A percentile compares a stretch with the other conserved stretches of the same genome.
phyloP scores from a whole-genome alignment of 2,888 invertebrate genomes.

The Phasia obesa region DNA sequence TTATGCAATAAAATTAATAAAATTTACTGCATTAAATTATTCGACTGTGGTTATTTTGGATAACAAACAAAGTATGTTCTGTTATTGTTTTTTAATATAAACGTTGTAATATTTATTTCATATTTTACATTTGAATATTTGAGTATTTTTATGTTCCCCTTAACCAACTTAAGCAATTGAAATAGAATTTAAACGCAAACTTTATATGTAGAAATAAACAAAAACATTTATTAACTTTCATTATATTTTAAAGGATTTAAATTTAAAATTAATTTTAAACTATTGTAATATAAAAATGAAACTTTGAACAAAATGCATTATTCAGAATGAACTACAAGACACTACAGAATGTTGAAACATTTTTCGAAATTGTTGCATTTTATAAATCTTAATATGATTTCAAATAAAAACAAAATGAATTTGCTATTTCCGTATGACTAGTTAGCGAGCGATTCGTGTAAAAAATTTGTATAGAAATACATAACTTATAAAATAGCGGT shows the following conservation, averaged over 20 bases:
- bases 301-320: background rate
- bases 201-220: background rate
- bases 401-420: background rate
- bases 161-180: conserved; percentile 33
- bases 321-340: background rate
- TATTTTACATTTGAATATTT: background rate
- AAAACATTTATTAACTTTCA: conserved; percentile 14
- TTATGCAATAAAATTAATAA: too few relatives aligned
- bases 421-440: too few relatives aligned
- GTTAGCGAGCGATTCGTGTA: too few relatives aligned
- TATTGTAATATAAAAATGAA: conserved; percentile 9
- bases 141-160: conserved; percentile 8
- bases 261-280: too few relatives aligned
- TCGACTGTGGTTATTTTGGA: too few relatives aligned
- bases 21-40: too few relatives aligned
- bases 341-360: conserved; percentile 1
- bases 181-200: conserved; percentile 41
- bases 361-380: background rate
- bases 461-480: too few relatives aligned
- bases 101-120: background rate
- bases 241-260: conserved; percentile 25
- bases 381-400: background rate
- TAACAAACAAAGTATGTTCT: too few relatives aligned
- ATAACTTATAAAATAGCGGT: too few relatives aligned
- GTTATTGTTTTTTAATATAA: too few relatives aligned